Percentiles rank a stretch among this genome's conserved stretches.
Conservation (phyloP, 2,888 invertebrate genomes). For the Geophilus truncorum region DNA sequence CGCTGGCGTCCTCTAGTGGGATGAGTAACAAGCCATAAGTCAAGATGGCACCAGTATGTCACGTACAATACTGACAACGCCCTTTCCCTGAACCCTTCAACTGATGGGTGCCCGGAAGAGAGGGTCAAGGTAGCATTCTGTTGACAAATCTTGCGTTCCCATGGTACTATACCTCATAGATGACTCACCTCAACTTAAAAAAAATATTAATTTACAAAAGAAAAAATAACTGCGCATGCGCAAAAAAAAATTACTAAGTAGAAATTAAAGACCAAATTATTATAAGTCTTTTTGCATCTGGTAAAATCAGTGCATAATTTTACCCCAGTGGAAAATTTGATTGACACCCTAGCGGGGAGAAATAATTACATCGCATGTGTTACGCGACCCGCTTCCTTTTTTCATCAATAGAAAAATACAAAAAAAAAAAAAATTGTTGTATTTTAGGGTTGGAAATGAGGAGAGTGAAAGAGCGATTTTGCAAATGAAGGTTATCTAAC, state of each 20-base stretch:
- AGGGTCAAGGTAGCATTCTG: neutral
- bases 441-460: too few relatives aligned
- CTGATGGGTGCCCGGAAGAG: constrained; percentile 8
- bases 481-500: constrained; percentile 10
- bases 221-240: neutral
- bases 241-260: neutral
- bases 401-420: too few relatives aligned
- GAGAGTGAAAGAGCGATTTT: neutral
- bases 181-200: neutral
- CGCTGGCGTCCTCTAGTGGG: neutral
- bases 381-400: neutral
- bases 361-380: neutral
- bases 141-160: constrained; percentile 8
- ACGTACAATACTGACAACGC: constrained; percentile 23
- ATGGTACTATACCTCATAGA: neutral
- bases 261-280: neutral
- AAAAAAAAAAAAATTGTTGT: neutral
- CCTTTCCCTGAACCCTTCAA: constrained; percentile 9
- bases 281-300: too few relatives aligned
- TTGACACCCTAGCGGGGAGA: neutral
- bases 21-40: constrained; percentile 21
- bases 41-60: constrained; percentile 21
- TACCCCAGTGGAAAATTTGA: neutral
- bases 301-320: too few relatives aligned
- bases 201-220: neutral